These are phyloP conservation scores for Choloepus hoffmanni DNA, from an alignment of 2,113 vertebrate species.

Conservation along the genomic window DNA sequence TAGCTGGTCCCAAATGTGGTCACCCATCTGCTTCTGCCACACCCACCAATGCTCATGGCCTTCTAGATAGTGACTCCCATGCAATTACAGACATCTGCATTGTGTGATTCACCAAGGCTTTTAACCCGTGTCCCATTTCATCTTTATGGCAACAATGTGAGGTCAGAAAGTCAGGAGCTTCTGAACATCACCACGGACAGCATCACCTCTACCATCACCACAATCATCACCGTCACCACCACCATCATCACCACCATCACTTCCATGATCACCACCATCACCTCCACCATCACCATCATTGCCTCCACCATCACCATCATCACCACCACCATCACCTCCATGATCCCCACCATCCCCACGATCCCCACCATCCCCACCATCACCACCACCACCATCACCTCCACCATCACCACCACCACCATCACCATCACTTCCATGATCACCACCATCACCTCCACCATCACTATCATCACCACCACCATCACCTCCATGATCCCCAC, in stretches of 20 bases:
- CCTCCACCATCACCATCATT: too few species aligned
- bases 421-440: too few species aligned
- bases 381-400: too few species aligned
- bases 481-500: too few species aligned
- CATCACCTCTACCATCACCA: neutral
- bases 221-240: neutral
- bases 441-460: neutral
- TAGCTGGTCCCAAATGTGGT: neutral
- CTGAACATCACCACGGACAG: neutral
- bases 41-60: neutral
- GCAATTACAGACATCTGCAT: neutral
- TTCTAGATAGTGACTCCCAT: neutral
- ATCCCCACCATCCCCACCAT: too few species aligned
- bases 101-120: neutral
- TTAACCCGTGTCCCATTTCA: too few species aligned
- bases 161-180: neutral
- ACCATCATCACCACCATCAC: fast-evolving
- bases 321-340: too few species aligned
- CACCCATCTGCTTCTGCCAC: neutral
- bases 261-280: too few species aligned
- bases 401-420: too few species aligned
- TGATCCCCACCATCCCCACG: too few species aligned
- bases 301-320: too few species aligned
- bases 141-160: neutral
- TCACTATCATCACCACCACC: fast-evolving